phyloP scores from a whole-genome alignment of 2,888 invertebrate genomes.

The Orthosia gracilis region DNA sequence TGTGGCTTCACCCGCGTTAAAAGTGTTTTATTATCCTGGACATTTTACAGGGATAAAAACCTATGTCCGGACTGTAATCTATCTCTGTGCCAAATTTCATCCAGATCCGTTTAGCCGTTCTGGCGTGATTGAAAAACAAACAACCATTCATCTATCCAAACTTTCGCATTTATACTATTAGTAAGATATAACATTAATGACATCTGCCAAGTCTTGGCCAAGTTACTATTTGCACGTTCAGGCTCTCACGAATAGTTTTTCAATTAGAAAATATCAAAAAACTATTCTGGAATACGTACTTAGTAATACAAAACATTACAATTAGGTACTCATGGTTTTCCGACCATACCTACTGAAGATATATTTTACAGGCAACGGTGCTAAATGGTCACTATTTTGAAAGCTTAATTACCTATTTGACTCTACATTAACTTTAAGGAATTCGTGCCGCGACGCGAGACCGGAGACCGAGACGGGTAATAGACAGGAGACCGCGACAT shows the following conservation, averaged over 20 bases:
- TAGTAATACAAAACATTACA: slow-evolving; percentile 26
- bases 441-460: too few species aligned
- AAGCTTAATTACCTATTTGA: neutral
- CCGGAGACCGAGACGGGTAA: too few species aligned
- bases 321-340: slow-evolving; percentile 9
- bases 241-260: slow-evolving; percentile 38
- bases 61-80: too few species aligned
- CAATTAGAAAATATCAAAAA: slow-evolving; percentile 36
- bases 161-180: too few species aligned
- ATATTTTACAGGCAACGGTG: slow-evolving; percentile 28
- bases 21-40: too few species aligned
- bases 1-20: too few species aligned
- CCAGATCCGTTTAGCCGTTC: too few species aligned
- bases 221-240: slow-evolving; percentile 32
- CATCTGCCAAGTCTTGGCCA: slow-evolving; percentile 1
- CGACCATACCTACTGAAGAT: slow-evolving; percentile 5
- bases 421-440: neutral
- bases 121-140: too few species aligned
- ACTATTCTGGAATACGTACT: slow-evolving; percentile 58
- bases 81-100: too few species aligned
- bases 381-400: slow-evolving; percentile 31
- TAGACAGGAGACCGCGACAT: too few species aligned
- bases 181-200: neutral
- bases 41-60: too few species aligned
- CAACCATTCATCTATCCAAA: too few species aligned